Percentiles rank a stretch among this genome's conserved stretches.
Evolutionary conservation across 2,113 vertebrate species (phyloP).

Genomic region (Ginglymostoma cirratum): DNA sequence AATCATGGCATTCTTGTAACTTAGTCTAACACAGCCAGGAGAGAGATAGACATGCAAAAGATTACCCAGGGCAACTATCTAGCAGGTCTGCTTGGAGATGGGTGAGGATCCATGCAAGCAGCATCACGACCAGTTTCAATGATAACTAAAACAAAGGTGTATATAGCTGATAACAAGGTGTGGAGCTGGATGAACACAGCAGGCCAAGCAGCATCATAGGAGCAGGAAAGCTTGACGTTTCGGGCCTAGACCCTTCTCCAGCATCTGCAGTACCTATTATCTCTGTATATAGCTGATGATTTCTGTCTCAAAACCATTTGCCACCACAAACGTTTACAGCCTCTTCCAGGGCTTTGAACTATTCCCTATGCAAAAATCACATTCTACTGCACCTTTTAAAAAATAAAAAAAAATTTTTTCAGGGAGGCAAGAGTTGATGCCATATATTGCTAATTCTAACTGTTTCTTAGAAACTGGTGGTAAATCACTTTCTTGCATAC

Average conservation of each 20-base stretch:
- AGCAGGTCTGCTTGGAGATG: neutral
- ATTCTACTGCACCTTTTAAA: neutral
- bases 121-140: neutral
- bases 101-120: neutral
- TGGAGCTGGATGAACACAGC: too few species aligned
- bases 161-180: neutral
- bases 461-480: too few species aligned
- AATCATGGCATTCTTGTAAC: neutral
- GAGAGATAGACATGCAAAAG: neutral
- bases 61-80: neutral
- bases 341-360: neutral
- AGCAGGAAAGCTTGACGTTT: too few species aligned
- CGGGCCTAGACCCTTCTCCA: too few species aligned
- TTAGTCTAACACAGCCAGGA: neutral
- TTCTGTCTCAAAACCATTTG: neutral
- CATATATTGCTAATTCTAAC: too few species aligned
- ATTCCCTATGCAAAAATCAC: neutral
- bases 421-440: too few species aligned
- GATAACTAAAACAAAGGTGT: neutral
- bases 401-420: too few species aligned
- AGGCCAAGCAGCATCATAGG: too few species aligned
- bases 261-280: too few species aligned
- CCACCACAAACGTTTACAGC: neutral
- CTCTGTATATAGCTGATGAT: neutral
- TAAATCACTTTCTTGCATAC: too few species aligned